A percentile compares a stretch with the other conserved stretches of the same genome.
phyloP scores from a whole-genome alignment of 2,113 vertebrate species.

The Catagonus wagneri region DNA sequence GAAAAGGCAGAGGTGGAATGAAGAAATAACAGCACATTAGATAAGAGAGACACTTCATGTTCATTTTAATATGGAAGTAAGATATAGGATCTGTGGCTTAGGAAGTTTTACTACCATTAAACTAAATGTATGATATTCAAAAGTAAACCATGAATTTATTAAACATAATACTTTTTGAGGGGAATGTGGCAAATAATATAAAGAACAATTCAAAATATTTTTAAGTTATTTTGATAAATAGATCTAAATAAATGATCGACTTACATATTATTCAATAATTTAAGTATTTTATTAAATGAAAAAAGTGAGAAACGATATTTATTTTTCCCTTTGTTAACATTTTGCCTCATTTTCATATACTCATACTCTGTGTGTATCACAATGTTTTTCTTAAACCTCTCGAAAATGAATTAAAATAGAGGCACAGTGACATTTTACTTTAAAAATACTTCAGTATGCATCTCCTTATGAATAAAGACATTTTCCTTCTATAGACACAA shows the following conservation, averaged over 20 bases:
- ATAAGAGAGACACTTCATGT: background rate
- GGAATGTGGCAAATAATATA: background rate
- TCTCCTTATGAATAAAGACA: background rate
- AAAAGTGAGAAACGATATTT: background rate
- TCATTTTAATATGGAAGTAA: slow-evolving; percentile 28
- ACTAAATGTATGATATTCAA: background rate
- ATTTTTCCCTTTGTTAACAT: background rate
- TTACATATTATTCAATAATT: background rate
- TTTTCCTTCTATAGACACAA: background rate
- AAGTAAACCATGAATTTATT: background rate
- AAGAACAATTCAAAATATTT: background rate
- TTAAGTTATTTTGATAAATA: slow-evolving; percentile 18
- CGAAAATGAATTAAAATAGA: slow-evolving; percentile 54
- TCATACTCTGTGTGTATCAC: background rate
- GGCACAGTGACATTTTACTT: background rate
- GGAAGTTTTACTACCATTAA: background rate
- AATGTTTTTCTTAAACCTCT: background rate
- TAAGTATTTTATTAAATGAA: slow-evolving; percentile 20
- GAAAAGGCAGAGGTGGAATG: background rate
- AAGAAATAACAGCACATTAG: background rate
- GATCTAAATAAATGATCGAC: slow-evolving; percentile 4
- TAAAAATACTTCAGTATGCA: background rate
- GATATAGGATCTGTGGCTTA: background rate
- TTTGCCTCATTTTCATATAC: background rate
- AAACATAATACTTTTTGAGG: background rate